A percentile compares a stretch with the other conserved stretches of the same genome.
Conservation (phyloP, 1,140 invertebrate species). For the Dinothrombium tinctorium region DNA sequence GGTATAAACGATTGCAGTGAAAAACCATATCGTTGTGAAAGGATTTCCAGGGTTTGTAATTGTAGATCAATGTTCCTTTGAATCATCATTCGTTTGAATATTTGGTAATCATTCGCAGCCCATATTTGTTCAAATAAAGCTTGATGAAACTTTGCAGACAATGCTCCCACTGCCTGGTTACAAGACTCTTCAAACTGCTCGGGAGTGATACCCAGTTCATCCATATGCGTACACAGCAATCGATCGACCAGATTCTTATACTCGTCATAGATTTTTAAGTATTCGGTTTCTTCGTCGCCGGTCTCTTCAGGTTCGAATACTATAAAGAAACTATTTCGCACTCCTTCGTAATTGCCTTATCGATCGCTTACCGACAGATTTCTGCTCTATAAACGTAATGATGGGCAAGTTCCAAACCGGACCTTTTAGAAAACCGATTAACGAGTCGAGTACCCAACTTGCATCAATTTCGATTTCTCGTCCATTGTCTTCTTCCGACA, state of each 20-base stretch:
- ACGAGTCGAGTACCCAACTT: slow-evolving; percentile 59
- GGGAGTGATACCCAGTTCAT: slow-evolving; percentile 57
- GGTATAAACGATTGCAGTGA: slow-evolving; percentile 19
- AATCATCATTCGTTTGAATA: slow-evolving; percentile 83
- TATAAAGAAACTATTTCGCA: slow-evolving; percentile 1
- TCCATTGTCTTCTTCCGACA: too few relatives aligned
- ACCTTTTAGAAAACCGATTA: slow-evolving; percentile 64
- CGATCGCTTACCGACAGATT: slow-evolving; percentile 47
- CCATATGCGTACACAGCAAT: slow-evolving; percentile 66
- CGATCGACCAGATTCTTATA: slow-evolving; percentile 65
- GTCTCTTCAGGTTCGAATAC: slow-evolving; percentile 14
- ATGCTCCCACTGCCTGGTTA: slow-evolving; percentile 20
- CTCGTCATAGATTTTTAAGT: slow-evolving; percentile 31
- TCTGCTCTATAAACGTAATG: slow-evolving; percentile 68
- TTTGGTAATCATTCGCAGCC: slow-evolving; percentile 71
- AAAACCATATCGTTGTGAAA: slow-evolving; percentile 34
- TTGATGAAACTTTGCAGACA: slow-evolving; percentile 36
- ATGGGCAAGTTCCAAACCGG: slow-evolving; percentile 70
- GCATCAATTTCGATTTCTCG: background rate
- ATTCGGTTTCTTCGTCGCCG: slow-evolving; percentile 10
- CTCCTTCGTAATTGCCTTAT: background rate
- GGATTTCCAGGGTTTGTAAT: slow-evolving; percentile 63
- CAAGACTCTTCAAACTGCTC: slow-evolving; percentile 64
- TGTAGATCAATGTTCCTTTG: slow-evolving; percentile 82
- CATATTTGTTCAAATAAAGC: slow-evolving; percentile 58